Evolutionary conservation across 1,140 invertebrate species (phyloP).

Genomic region (fruit fly (Drosophila melanogaster)): Release_6_plus_ISO1_MT NT_033777.3:8445001-8445500

Average conservation of each 20-base stretch:
- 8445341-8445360: conserved; percentile 27
- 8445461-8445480: conserved; percentile 71
- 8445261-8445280: conserved; percentile 49
- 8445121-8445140: conserved; percentile 50
- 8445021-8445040: conserved; percentile 6
- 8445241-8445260: conserved; percentile 17
- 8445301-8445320: conserved; percentile 28
- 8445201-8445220: not conserved
- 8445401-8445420: conserved; percentile 31
- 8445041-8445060: conserved; percentile 14
- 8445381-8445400: conserved; percentile 1
- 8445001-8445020: conserved; percentile 33
- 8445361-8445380: conserved; percentile 4
- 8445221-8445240: not conserved
- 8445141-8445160: conserved; percentile 82
- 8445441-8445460: conserved; percentile 59
- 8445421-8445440: conserved; percentile 72
- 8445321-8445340: conserved; percentile 43
- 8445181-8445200: conserved; percentile 72
- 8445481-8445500: conserved; percentile 83
- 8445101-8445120: conserved; percentile 30
- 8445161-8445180: conserved; percentile 78
- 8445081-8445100: not conserved
- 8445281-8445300: conserved; percentile 41
- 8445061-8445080: conserved; percentile 18